Conservation (phyloP, 2,888 invertebrate genomes). For the Orchesellides sinensis region DNA sequence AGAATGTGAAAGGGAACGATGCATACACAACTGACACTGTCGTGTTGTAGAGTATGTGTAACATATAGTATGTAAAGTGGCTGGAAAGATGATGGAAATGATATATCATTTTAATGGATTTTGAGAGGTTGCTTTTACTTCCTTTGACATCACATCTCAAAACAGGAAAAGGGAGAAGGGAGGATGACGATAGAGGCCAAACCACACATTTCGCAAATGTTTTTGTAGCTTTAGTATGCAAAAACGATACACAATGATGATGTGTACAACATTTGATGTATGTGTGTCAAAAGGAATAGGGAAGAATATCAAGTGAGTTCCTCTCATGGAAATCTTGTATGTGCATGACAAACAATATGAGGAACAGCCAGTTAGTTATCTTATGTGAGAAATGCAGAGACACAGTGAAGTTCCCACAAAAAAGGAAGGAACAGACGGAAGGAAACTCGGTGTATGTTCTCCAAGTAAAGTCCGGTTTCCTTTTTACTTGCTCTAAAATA, state of each 20-base stretch:
- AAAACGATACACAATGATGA: background rate
- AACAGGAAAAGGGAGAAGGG: background rate
- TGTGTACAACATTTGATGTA: background rate
- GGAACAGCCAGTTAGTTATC: no score
- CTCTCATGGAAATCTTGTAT: no score
- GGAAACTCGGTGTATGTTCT: no score
- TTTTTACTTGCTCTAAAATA: no score
- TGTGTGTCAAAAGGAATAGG: background rate
- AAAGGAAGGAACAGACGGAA: no score
- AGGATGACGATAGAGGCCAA: background rate
- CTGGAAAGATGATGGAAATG: conserved; percentile 4
- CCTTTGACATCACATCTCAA: conserved; percentile 8
- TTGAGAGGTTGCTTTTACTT: conserved; percentile 29
- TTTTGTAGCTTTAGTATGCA: background rate
- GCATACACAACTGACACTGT: background rate
- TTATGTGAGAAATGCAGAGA: no score
- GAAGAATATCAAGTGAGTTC: background rate
- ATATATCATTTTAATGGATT: conserved; percentile 38
- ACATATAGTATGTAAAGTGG: background rate
- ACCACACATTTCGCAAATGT: background rate
- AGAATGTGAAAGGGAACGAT: background rate
- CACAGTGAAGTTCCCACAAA: no score
- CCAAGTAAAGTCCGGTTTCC: no score
- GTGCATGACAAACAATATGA: no score
- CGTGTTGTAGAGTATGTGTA: background rate